These are phyloP conservation scores for Larimichthys crocea DNA, from an alignment of 2,113 vertebrate genomes.

Conservation along the genomic window DNA sequence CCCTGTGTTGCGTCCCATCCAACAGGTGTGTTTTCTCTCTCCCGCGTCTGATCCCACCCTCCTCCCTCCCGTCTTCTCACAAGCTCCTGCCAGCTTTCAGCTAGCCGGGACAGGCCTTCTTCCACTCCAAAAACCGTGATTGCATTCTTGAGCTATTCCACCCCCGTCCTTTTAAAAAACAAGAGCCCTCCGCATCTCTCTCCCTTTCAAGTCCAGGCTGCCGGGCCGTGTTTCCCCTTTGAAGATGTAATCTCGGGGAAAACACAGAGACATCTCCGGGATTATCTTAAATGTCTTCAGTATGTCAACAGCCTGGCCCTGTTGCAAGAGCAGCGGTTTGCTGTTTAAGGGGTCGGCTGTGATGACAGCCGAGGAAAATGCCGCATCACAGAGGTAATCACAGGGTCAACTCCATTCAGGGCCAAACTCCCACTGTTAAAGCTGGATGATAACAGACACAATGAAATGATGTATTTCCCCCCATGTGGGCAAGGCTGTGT, in stretches of 20 bases:
- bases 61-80: slow-evolving; percentile 21
- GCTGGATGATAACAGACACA: slow-evolving; percentile 66
- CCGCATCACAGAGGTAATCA: slow-evolving; percentile 70
- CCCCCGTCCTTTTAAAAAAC: slow-evolving; percentile 75
- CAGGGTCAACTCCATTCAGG: slow-evolving; percentile 69
- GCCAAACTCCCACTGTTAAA: slow-evolving; percentile 65
- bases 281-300: slow-evolving; percentile 84
- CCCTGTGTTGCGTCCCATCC: slow-evolving; percentile 47
- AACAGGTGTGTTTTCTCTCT: slow-evolving; percentile 73
- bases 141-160: slow-evolving; percentile 81
- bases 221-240: slow-evolving; percentile 74
- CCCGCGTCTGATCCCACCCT: slow-evolving; percentile 34
- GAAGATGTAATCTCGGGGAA: slow-evolving; percentile 82
- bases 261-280: slow-evolving; percentile 81
- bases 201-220: slow-evolving; percentile 78
- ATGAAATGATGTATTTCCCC: slow-evolving; percentile 67
- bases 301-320: slow-evolving; percentile 77
- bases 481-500: slow-evolving; percentile 50
- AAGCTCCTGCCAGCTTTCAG: slow-evolving; percentile 51
- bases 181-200: slow-evolving; percentile 69
- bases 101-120: slow-evolving; percentile 78
- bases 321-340: slow-evolving; percentile 52
- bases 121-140: slow-evolving; percentile 74
- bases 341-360: slow-evolving; percentile 66
- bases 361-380: slow-evolving; percentile 77